phyloP scores from a whole-genome alignment of 2,888 invertebrate genomes.

The Stenoptilia bipunctidactyla region DNA sequence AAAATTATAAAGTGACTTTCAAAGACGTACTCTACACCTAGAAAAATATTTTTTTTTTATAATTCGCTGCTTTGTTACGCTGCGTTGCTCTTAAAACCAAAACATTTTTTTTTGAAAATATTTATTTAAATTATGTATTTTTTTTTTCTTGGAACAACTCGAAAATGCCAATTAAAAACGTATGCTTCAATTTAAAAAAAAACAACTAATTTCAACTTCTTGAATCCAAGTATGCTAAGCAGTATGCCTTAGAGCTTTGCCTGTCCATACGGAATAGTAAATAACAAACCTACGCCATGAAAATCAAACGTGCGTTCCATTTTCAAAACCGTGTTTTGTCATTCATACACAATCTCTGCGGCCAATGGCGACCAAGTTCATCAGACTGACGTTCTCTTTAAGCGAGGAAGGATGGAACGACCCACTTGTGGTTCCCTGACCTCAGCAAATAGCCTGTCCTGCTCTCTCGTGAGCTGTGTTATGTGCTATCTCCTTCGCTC shows the following conservation, averaged over 20 bases:
- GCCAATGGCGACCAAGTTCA: slow-evolving; percentile 42
- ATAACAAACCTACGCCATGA: slow-evolving; percentile 7
- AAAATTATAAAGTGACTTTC: too few species aligned
- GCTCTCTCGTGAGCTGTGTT: slow-evolving; percentile 22
- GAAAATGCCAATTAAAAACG: too few species aligned
- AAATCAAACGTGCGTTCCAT: slow-evolving; percentile 33
- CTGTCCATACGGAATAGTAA: not conserved
- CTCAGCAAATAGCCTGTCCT: slow-evolving; percentile 41
- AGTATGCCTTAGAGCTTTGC: slow-evolving; percentile 9
- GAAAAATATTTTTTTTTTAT: too few species aligned
- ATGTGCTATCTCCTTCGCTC: slow-evolving; percentile 40
- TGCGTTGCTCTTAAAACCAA: too few species aligned
- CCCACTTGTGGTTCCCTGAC: slow-evolving; percentile 70
- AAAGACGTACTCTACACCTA: too few species aligned
- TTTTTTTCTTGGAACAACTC: too few species aligned
- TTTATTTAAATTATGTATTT: too few species aligned
- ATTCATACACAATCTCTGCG: too few species aligned
- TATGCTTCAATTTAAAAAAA: too few species aligned
- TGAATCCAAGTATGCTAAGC: not conserved
- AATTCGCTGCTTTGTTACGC: too few species aligned
- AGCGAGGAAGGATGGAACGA: slow-evolving; percentile 61
- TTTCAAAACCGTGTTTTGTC: slow-evolving; percentile 61
- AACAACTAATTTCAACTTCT: not conserved
- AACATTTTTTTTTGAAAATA: too few species aligned
- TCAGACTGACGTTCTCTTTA: slow-evolving; percentile 21